A percentile compares a stretch with the other conserved stretches of the same genome.
These are phyloP conservation scores for Pao palembangensis DNA, from an alignment of 2,113 vertebrate genomes.

Conservation along the genomic window DNA sequence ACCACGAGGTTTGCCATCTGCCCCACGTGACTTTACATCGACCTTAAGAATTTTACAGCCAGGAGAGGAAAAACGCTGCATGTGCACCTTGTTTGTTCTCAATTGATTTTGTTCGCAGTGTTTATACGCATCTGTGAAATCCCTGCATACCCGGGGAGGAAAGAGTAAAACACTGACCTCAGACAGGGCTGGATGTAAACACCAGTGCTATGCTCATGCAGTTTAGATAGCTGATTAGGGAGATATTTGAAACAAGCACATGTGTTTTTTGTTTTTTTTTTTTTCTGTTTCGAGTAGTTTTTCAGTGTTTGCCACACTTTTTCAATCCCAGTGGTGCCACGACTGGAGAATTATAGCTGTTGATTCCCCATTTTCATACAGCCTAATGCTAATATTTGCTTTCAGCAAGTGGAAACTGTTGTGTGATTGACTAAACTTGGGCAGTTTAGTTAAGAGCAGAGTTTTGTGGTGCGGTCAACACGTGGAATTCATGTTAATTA, in stretches of 20 bases:
- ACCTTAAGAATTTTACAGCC: conserved; percentile 46
- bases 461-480: conserved; percentile 1
- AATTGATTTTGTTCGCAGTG: conserved; percentile 28
- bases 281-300: too few relatives aligned
- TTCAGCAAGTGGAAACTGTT: too few relatives aligned
- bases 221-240: too few relatives aligned
- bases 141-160: conserved; percentile 5
- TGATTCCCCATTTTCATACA: background rate
- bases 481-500: conserved; percentile 25
- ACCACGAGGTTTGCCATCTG: conserved; percentile 38
- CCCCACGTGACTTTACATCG: conserved; percentile 44
- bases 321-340: too few relatives aligned
- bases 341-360: too few relatives aligned
- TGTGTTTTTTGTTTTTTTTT: too few relatives aligned
- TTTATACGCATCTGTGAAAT: conserved; percentile 30
- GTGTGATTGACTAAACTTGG: background rate
- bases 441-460: background rate
- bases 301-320: too few relatives aligned
- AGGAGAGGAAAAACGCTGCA: conserved; percentile 12
- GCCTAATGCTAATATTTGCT: background rate
- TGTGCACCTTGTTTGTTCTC: conserved; percentile 15
- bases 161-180: conserved; percentile 32
- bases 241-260: too few relatives aligned
- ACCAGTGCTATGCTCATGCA: conserved; percentile 2
- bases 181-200: conserved; percentile 26